Percentiles rank a stretch among this genome's conserved stretches.
Conservation (phyloP, 2,888 invertebrate species). For the Nephrotoma appendiculata region DNA sequence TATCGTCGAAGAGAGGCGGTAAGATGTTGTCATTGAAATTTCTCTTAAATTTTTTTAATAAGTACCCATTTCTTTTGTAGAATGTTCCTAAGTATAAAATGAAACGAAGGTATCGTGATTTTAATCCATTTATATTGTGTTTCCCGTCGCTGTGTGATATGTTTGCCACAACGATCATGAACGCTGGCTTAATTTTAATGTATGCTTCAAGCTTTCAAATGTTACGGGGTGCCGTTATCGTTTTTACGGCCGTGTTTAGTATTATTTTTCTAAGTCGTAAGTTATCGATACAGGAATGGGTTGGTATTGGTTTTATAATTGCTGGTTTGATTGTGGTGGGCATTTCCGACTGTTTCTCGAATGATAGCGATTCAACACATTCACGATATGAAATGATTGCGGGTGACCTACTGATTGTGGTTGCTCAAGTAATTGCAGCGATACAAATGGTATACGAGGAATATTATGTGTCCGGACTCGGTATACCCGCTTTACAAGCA, state of each 20-base stretch:
- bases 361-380: slow-evolving; percentile 27
- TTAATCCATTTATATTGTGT: slow-evolving; percentile 66
- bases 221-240: slow-evolving; percentile 76
- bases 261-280: slow-evolving; percentile 58
- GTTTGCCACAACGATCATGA: slow-evolving; percentile 78
- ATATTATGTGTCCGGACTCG: slow-evolving; percentile 66
- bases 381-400: slow-evolving; percentile 63
- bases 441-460: slow-evolving; percentile 93
- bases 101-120: slow-evolving; percentile 49
- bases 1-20: slow-evolving; percentile 37
- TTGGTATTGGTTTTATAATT: slow-evolving; percentile 58
- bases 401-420: slow-evolving; percentile 59
- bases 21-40: slow-evolving; percentile 19
- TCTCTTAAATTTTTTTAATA: slow-evolving; percentile 4
- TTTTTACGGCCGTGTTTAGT: slow-evolving; percentile 82
- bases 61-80: slow-evolving; percentile 18
- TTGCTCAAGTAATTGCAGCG: slow-evolving; percentile 68
- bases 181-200: slow-evolving; percentile 80
- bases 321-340: slow-evolving; percentile 60
- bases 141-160: slow-evolving; percentile 84
- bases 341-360: slow-evolving; percentile 46
- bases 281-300: slow-evolving; percentile 54
- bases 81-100: slow-evolving; percentile 39
- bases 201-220: slow-evolving; percentile 93
- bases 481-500: slow-evolving; percentile 80